Evolutionary conservation across 2,888 invertebrate genomes (phyloP), one percentile per base, ranked within the genome.

Genomic region (Minunthozetes semirufus): DNA sequence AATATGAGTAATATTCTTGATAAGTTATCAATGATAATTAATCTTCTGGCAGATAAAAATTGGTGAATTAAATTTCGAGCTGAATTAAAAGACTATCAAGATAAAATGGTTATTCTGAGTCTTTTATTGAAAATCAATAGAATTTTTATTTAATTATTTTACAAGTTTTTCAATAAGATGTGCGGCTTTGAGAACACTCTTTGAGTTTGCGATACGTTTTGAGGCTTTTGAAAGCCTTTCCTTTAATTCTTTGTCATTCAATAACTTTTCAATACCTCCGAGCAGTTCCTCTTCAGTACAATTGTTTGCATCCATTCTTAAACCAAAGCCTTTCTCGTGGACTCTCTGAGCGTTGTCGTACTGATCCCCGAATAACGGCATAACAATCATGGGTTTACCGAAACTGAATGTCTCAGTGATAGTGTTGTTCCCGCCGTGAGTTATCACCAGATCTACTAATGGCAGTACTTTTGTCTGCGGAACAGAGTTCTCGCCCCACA

Each of bases 391-490:
- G 9, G 74, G 74, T 75, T 75, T 75, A 0, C 61, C 75, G 33
- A 15, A 29, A 63, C 42, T 50, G 42, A 75, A 72, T 6, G 61
- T 46, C 53, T 75, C 75, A 13, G 46, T 61, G 8, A 72, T 25
- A 13, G 75, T 29, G 48, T 72, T 75, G 50, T 75, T 75, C 8
- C 75, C 75, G 15, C 75, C 75, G 56, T 75, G 72, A 50, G 75
- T 72, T 25, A 75, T 75, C 9, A 75, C 70, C 42, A 75, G 27
- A 70, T 75, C 75, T 4, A 75, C 72, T 27, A 46, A 59, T 42
- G 53, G 38, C 15, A 75, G 11, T 13, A 75, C 70, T 42, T 53
- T 15, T 25, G 66, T 61, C 33, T 75, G 75, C 5, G 53, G 59
- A 13, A 75, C 42, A 17, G 33, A 75, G 11, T 29, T 48, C 25